Evolutionary conservation across 2,888 invertebrate genomes (phyloP).

Genomic region (Orthonychiurus folsomi): DNA sequence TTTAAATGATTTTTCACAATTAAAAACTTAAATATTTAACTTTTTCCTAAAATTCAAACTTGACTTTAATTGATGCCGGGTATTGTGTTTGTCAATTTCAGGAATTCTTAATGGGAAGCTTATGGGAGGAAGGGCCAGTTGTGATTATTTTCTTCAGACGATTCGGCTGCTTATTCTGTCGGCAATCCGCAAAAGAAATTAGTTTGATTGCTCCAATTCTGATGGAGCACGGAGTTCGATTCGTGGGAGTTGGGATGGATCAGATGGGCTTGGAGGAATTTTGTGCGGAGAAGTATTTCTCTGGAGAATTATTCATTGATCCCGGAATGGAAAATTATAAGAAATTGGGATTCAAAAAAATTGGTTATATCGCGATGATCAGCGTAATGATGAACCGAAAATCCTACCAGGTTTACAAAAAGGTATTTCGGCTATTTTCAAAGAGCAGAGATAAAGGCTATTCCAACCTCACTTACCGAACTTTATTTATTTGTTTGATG

Average conservation of each 20-base stretch:
- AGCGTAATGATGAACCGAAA: background rate
- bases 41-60: slow-evolving; percentile 27
- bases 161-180: slow-evolving; percentile 60
- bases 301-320: slow-evolving; percentile 47
- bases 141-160: slow-evolving; percentile 57
- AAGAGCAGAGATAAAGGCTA: no score
- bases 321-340: slow-evolving; percentile 14
- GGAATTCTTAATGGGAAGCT: slow-evolving; percentile 49
- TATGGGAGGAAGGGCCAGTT: slow-evolving; percentile 55
- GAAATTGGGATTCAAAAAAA: slow-evolving; percentile 4
- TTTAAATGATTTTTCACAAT: background rate
- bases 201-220: slow-evolving; percentile 54
- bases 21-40: background rate
- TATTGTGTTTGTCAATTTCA: no score
- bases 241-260: slow-evolving; percentile 57
- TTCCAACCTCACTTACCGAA: no score
- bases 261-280: slow-evolving; percentile 57
- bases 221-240: slow-evolving; percentile 51
- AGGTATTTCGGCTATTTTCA: no score
- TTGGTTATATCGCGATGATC: background rate
- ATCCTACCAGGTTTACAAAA: background rate
- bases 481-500: no score
- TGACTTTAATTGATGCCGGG: no score
- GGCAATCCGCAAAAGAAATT: slow-evolving; percentile 57
- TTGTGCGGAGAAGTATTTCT: slow-evolving; percentile 54